Conservation (phyloP, 2,888 invertebrate species). For the Melinaea menophilus region DNA sequence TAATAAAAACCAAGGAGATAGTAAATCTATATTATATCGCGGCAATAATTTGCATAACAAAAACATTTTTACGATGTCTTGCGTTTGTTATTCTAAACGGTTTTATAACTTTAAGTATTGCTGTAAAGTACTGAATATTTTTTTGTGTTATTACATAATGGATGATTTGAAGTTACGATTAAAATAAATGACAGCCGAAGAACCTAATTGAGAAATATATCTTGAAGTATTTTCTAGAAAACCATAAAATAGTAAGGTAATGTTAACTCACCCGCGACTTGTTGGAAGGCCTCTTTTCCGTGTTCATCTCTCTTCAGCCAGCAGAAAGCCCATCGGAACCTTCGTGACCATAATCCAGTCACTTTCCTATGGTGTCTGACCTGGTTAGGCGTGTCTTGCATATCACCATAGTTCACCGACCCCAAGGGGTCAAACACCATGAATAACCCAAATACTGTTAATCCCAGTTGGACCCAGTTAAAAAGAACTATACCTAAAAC, state of each 20-base stretch:
- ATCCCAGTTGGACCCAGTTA: constrained; percentile 87
- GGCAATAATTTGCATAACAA: neutral
- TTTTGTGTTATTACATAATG: no score
- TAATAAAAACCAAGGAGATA: constrained; percentile 3
- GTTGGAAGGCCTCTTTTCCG: constrained; percentile 87
- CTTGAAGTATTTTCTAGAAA: no score
- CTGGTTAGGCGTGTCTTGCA: constrained; percentile 81
- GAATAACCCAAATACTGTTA: constrained; percentile 85
- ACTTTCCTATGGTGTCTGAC: constrained; percentile 83
- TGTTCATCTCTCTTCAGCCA: constrained; percentile 85
- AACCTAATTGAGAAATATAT: no score
- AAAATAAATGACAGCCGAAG: no score
- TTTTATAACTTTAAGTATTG: neutral
- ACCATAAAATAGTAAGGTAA: neutral
- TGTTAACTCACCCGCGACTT: constrained; percentile 81
- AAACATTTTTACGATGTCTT: constrained; percentile 7
- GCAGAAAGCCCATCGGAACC: constrained; percentile 87
- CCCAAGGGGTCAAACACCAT: constrained; percentile 91
- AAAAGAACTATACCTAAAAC: constrained; percentile 84
- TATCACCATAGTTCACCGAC: constrained; percentile 79
- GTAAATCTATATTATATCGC: constrained; percentile 2
- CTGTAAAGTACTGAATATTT: no score
- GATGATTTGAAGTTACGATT: no score
- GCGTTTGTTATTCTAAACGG: neutral
- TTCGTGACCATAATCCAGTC: constrained; percentile 84